Evolutionary conservation across 2,113 vertebrate species (phyloP), one percentile per base, ranked within the genome.

Genomic region (Orycteropus afer): DNA sequence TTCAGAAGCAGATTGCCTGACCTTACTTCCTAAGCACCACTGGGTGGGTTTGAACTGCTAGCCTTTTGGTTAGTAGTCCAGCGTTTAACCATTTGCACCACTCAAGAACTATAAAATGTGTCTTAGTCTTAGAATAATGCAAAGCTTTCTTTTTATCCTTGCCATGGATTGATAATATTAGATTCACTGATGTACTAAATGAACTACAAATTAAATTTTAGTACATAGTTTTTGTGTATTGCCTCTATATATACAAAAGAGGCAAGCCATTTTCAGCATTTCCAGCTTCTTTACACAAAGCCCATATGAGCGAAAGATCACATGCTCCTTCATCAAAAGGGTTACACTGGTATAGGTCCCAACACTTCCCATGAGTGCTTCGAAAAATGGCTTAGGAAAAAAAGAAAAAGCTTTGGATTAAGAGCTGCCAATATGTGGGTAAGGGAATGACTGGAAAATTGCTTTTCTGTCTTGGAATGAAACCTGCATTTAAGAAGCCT

Each of bases 121-220:
- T n/a, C 49, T 5, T 32, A 17, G 45, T 65, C 49, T 25, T 79
- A 32, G 13, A 83, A 84, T 15, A 82, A 63, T 63, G 47, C 57
- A 65, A 74, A 78, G 27, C 17, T 90, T 86, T 65, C 23, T 11
- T 49, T 73, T 85, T 27, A 23, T 59, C 59, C 37, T 47, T 59
- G 42, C 18, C 8, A 7, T 34, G 40, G 89, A 53, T 81, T 84
- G 42, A 61, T 65, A 78, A 45, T 74, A 51, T 34, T 40, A 47
- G 34, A 32, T 81, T 29, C 34, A 63, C 83, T 34, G 34, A 27
- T 71, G 45, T 32, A 81, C 71, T 49, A 57, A 25, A 47, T 90
- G 53, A 89, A 89, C 55, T 29, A 57, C 61, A 86, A 85, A 92
- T 73, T 82, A 34, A 32, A 53, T 90, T 86, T 83, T 65, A 88